A percentile compares a stretch with the other conserved stretches of the same genome.
phyloP scores from a whole-genome alignment of 2,888 invertebrate species.

The Spodoptera exigua region DNA sequence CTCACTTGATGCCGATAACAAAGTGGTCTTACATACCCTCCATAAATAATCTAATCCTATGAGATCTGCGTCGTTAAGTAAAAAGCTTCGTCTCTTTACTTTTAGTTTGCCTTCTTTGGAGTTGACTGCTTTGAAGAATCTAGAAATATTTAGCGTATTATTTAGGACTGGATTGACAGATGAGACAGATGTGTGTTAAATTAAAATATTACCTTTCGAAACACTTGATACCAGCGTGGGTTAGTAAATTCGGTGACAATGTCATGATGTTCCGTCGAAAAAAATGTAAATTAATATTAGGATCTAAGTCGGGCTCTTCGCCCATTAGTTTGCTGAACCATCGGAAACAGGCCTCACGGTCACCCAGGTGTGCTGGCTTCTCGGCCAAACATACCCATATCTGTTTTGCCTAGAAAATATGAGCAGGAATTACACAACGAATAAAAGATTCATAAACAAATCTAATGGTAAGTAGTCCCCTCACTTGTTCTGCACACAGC shows the following conservation, averaged over 20 bases:
- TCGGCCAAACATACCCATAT: conserved; percentile 99
- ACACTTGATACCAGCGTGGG: conserved; percentile 98
- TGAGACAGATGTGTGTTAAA: not conserved
- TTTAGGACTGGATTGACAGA: not conserved
- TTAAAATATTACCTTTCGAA: conserved; percentile 88
- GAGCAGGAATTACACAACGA: conserved; percentile 47
- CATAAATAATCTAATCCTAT: conserved; percentile 99
- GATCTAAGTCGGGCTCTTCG: conserved; percentile 98
- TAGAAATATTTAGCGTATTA: conserved; percentile 63
- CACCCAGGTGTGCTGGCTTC: conserved; percentile 96
- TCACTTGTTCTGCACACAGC: conserved; percentile 97
- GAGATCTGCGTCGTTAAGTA: conserved; percentile 97
- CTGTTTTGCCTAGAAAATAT: conserved; percentile 92
- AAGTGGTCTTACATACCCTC: conserved; percentile 90
- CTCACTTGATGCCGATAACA: too few relatives aligned
- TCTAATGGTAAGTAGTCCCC: conserved; percentile 38
- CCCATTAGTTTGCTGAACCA: conserved; percentile 99
- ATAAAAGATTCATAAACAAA: conserved; percentile 25
- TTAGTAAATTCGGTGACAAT: conserved; percentile 96
- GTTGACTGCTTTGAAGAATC: conserved; percentile 98
- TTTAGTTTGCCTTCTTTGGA: conserved; percentile 97
- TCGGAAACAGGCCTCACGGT: conserved; percentile 98
- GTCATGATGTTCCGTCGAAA: conserved; percentile 98
- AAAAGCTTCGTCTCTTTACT: conserved; percentile 94
- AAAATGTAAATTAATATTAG: conserved; percentile 98